Evolutionary conservation across 2,797 vertebrate species (phyloP).

Genomic region (Sylvia borin): DNA sequence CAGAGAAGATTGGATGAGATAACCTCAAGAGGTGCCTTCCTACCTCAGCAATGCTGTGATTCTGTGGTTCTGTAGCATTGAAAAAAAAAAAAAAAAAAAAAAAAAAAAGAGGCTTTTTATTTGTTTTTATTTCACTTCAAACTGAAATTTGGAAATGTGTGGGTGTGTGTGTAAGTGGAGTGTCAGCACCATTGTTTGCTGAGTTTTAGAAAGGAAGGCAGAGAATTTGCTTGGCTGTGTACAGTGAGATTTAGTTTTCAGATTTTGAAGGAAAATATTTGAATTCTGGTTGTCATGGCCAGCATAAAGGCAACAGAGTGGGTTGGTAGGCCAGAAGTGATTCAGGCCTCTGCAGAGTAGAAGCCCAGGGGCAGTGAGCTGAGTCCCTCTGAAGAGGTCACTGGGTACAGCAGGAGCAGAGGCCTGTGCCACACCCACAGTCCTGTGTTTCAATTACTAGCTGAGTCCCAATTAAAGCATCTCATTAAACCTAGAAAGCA

Average conservation of each 20-base stretch:
- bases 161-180: neutral
- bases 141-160: neutral
- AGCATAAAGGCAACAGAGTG: neutral
- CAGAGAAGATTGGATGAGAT: neutral
- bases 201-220: neutral
- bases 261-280: neutral
- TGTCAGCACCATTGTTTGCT: neutral
- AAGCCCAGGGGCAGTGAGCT: neutral
- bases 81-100: neutral
- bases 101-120: neutral
- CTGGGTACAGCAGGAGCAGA: neutral
- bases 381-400: neutral
- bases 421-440: neutral
- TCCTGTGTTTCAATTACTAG: neutral
- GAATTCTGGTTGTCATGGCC: neutral
- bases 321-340: neutral
- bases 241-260: neutral
- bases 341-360: neutral
- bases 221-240: neutral
- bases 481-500: neutral
- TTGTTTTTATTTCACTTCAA: neutral
- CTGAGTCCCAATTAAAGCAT: neutral
- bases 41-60: neutral
- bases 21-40: neutral
- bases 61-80: neutral